A percentile compares a stretch with the other conserved stretches of the same genome.
phyloP scores from a whole-genome alignment of 2,888 invertebrate genomes.

The Ochropacha duplaris region DNA sequence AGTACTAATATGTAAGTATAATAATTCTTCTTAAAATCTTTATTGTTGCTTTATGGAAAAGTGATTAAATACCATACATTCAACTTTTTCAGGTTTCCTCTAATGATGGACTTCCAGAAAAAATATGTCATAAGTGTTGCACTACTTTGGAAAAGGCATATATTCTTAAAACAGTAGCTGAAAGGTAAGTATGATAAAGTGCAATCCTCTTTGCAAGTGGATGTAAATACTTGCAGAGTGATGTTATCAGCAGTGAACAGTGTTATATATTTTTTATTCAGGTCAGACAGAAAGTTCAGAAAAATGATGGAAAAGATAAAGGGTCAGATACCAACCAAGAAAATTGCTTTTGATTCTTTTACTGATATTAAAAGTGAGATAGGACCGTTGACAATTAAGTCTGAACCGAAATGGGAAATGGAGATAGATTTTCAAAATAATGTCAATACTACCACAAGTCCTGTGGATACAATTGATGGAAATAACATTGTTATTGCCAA shows the following conservation, averaged over 20 bases:
- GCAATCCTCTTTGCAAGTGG: not conserved
- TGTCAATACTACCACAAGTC: conserved; percentile 22
- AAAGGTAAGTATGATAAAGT: conserved; percentile 51
- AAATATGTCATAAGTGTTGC: conserved; percentile 73
- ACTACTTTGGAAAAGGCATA: conserved; percentile 73
- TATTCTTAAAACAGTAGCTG: conserved; percentile 75
- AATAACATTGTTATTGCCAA: conserved; percentile 75
- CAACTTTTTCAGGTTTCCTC: conserved; percentile 55
- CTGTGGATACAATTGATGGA: conserved; percentile 57
- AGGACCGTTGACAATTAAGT: conserved; percentile 62
- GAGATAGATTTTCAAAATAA: conserved; percentile 61
- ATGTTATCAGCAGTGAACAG: not conserved
- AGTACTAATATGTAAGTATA: no score
- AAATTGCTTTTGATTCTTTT: conserved; percentile 75
- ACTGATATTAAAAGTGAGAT: conserved; percentile 78
- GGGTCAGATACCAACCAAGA: conserved; percentile 62
- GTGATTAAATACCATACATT: not conserved
- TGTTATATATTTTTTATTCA: conserved; percentile 26
- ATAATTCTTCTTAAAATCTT: no score
- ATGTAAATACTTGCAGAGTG: not conserved
- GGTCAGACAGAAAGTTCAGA: conserved; percentile 70
- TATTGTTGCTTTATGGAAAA: no score
- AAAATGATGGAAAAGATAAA: conserved; percentile 51
- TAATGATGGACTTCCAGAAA: conserved; percentile 77
- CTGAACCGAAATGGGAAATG: conserved; percentile 76